Conservation (phyloP, 2,113 vertebrate species). For the Sander lucioperca region DNA sequence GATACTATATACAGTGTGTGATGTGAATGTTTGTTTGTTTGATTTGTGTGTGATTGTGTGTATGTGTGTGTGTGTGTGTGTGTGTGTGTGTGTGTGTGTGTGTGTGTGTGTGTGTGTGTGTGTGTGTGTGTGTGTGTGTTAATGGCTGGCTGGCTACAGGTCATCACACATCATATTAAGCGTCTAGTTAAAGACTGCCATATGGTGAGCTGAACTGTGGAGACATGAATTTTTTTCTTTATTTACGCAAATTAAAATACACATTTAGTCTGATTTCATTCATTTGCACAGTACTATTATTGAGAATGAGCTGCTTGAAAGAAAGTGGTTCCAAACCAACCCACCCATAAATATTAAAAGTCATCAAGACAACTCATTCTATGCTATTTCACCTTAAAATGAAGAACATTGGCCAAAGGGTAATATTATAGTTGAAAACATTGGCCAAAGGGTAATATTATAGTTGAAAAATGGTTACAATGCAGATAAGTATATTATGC, state of each 20-base stretch:
- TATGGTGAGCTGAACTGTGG: conserved; percentile 28
- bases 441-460: not conserved
- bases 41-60: not conserved
- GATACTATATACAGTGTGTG: conserved; percentile 11
- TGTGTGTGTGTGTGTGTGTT: conserved; percentile 24
- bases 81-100: conserved; percentile 1
- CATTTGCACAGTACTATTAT: conserved; percentile 3
- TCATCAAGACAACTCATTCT: not conserved
- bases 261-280: not conserved
- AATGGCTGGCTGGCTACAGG: conserved; percentile 38
- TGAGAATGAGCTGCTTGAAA: conserved; percentile 23
- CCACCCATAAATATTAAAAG: not conserved
- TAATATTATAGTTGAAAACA: not conserved
- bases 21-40: conserved; percentile 17
- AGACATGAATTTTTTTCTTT: conserved; percentile 6
- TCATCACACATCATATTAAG: conserved; percentile 47
- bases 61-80: not conserved
- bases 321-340: not conserved
- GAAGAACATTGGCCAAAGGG: not conserved
- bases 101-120: conserved; percentile 20
- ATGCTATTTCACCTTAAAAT: not conserved
- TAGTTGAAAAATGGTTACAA: not conserved
- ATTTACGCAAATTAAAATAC: conserved; percentile 12
- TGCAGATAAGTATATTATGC: not conserved
- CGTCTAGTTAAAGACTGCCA: conserved; percentile 18